phyloP scores from a whole-genome alignment of 2,888 invertebrate species.

The Arge pagana region DNA sequence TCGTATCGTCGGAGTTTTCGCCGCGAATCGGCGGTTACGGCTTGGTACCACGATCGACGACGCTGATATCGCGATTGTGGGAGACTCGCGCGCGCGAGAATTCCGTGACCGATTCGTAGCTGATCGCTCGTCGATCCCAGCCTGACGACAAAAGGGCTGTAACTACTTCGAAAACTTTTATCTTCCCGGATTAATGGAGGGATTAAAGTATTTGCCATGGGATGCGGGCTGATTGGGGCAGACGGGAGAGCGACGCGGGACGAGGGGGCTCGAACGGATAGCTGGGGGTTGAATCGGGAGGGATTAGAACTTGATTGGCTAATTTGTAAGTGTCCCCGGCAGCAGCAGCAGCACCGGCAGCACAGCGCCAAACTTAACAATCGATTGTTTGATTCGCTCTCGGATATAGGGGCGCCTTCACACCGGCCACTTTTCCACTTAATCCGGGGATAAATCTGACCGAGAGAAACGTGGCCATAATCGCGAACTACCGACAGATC shows the following conservation, averaged over 20 bases:
- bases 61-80: too few species aligned
- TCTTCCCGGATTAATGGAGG: conserved; percentile 57
- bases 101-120: conserved; percentile 7
- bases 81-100: too few species aligned
- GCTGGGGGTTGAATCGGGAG: conserved; percentile 32
- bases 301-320: conserved; percentile 59
- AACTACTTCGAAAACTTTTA: conserved; percentile 55
- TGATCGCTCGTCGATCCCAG: conserved; percentile 18
- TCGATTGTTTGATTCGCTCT: conserved; percentile 41
- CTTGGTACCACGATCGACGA: too few species aligned
- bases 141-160: conserved; percentile 55
- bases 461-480: conserved; percentile 2
- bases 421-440: neutral
- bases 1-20: too few species aligned
- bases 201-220: conserved; percentile 57
- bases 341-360: too few species aligned
- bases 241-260: conserved; percentile 31
- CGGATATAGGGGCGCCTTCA: neutral
- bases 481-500: too few species aligned
- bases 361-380: conserved; percentile 49
- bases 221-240: conserved; percentile 54
- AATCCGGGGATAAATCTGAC: neutral
- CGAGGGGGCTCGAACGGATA: conserved; percentile 14
- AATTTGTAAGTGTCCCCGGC: conserved; percentile 58
- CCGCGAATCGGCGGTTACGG: too few species aligned